A percentile compares a stretch with the other conserved stretches of the same genome.
phyloP scores from a whole-genome alignment of 2,797 vertebrate species.

The Xiphophorus birchmanni region DNA sequence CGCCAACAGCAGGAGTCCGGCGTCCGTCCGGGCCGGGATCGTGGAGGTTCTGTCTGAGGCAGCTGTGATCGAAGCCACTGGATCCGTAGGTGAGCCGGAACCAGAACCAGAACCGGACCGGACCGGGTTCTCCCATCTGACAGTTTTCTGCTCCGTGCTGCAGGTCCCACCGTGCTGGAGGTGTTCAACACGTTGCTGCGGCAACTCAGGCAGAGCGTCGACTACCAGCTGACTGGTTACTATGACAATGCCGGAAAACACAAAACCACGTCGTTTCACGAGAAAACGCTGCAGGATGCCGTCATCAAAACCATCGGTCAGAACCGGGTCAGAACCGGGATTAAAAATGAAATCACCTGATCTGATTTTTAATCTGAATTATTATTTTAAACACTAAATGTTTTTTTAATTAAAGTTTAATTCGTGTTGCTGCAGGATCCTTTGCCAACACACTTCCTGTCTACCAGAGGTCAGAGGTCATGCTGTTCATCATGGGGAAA shows the following conservation, averaged over 20 bases:
- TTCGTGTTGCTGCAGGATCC: constrained; percentile 77
- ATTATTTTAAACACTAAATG: too few species aligned
- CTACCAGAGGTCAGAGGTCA: constrained; percentile 94
- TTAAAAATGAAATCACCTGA: too few species aligned
- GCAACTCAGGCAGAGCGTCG: constrained; percentile 90
- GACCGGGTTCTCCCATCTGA: too few species aligned
- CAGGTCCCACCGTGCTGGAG: constrained; percentile 91
- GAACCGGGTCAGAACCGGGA: constrained; percentile 35
- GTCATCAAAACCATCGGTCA: constrained; percentile 89
- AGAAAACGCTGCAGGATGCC: constrained; percentile 88
- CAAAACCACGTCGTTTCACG: constrained; percentile 81
- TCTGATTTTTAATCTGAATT: too few species aligned
- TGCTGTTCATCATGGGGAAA: constrained; percentile 96
- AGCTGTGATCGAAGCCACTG: constrained; percentile 86
- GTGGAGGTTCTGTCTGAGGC: constrained; percentile 91
- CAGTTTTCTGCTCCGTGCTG: neutral
- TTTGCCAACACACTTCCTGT: constrained; percentile 90
- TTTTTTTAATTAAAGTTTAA: neutral
- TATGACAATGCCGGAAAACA: constrained; percentile 74
- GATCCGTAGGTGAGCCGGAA: constrained; percentile 85
- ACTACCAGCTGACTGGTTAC: constrained; percentile 89
- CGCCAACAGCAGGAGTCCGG: constrained; percentile 86
- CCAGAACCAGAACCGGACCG: too few species aligned
- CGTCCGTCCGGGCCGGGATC: constrained; percentile 87
- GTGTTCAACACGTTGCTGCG: constrained; percentile 91